These are phyloP conservation scores for Dendrolimus punctatus DNA, from an alignment of 1,140 invertebrate species.

Conservation along the genomic window DNA sequence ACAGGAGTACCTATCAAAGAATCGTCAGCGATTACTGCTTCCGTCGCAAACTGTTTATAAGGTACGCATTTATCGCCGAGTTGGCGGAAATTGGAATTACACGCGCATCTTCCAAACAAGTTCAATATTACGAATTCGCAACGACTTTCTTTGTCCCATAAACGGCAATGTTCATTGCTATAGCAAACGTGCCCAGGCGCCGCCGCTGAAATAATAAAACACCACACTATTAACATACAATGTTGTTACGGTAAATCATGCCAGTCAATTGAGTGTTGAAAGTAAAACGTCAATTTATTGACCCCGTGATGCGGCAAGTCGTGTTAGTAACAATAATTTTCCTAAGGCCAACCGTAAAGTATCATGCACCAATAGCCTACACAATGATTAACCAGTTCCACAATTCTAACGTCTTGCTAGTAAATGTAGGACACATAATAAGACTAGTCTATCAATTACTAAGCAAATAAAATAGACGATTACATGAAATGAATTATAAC, in stretches of 20 bases:
- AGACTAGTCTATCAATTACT: slow-evolving; percentile 1
- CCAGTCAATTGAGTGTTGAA: slow-evolving; percentile 15
- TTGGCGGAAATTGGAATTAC: slow-evolving; percentile 79
- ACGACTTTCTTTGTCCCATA: slow-evolving; percentile 86
- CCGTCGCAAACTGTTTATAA: slow-evolving; percentile 53
- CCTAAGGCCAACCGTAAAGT: slow-evolving; percentile 27
- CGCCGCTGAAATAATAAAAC: slow-evolving; percentile 78
- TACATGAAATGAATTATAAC: too few species aligned
- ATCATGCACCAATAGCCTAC: slow-evolving; percentile 39
- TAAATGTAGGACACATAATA: slow-evolving; percentile 3
- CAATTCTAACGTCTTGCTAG: slow-evolving; percentile 18
- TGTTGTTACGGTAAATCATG: slow-evolving; percentile 6
- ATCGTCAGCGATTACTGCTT: slow-evolving; percentile 48
- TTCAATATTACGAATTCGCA: slow-evolving; percentile 92
- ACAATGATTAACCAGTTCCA: slow-evolving; percentile 9
- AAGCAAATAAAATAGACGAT: too few species aligned
- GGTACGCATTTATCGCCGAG: slow-evolving; percentile 76
- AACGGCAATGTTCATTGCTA: slow-evolving; percentile 88
- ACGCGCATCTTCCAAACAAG: slow-evolving; percentile 89
- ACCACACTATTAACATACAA: slow-evolving; percentile 8
- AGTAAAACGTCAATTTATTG: slow-evolving; percentile 15
- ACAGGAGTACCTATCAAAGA: slow-evolving; percentile 20
- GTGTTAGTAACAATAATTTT: slow-evolving; percentile 31
- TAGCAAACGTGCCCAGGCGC: slow-evolving; percentile 90
- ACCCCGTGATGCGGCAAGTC: slow-evolving; percentile 14